Percentiles rank a stretch among this genome's conserved stretches.
phyloP scores from a whole-genome alignment of 2,113 vertebrate species.

The Phylloscopus whistleri region DNA sequence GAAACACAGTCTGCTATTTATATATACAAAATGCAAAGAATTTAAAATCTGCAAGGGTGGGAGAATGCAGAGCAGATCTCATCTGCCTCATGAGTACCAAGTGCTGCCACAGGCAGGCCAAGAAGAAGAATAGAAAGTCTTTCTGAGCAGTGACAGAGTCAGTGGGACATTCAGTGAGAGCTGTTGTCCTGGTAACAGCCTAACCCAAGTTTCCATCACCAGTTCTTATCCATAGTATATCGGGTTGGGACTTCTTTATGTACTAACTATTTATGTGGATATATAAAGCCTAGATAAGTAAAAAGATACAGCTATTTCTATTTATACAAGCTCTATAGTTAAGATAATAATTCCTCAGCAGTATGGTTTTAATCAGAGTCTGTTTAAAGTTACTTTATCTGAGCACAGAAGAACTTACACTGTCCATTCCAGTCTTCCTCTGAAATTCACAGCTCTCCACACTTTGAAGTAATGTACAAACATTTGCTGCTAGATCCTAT shows the following conservation, averaged over 20 bases:
- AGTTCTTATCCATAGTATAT: background rate
- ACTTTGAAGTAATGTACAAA: background rate
- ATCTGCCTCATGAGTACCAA: background rate
- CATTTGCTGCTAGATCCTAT: background rate
- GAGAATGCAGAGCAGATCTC: background rate
- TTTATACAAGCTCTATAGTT: background rate
- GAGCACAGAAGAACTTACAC: background rate
- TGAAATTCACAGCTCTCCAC: background rate
- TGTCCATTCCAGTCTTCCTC: background rate
- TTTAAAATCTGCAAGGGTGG: background rate
- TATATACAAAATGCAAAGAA: background rate
- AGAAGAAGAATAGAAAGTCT: background rate
- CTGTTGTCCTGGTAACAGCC: background rate
- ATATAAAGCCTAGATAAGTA: background rate
- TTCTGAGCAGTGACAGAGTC: background rate
- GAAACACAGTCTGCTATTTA: background rate
- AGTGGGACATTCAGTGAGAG: background rate
- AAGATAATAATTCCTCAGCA: background rate
- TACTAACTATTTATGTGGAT: background rate
- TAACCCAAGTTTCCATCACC: background rate
- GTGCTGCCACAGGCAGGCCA: background rate
- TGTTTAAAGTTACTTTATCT: background rate
- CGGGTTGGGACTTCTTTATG: background rate
- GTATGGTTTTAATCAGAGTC: background rate
- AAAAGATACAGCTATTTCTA: background rate